Base-by-base conservation (phyloP, 1,140 invertebrate species). In the Bombus balteatus region DNA sequence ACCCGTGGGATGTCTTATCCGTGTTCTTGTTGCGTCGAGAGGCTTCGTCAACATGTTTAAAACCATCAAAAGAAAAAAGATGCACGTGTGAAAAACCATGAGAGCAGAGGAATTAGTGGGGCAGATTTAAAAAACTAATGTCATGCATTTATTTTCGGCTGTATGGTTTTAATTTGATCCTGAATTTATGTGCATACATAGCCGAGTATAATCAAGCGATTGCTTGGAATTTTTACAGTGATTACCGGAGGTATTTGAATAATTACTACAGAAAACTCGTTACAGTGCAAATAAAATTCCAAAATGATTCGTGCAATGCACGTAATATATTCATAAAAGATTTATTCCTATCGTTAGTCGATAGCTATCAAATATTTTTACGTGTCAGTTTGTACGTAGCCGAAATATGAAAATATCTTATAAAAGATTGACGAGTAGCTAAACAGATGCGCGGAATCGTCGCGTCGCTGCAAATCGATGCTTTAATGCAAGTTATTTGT, bases 1-100 rank as follows among this genome's bases (percentile, higher is more conserved):
- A 22, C n/a, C 25, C 57, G 4, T 13, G 37, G 43, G 28, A 87
- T 72, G 62, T 87, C 86, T 89, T 90, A 87, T 89, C 73, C 66
- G 68, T 37, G 72, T 53, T 75, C n/a, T 57, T 83, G 74, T 59
- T 81, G 39, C 70, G 75, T 79, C 66, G 79, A 85, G 43, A 84
- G 73, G 53, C 81, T 87, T 79, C 81, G 81, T 72, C 65, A 53
- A 70, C 79, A 71, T 83, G 66, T 88, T 90, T 74, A 85, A 71
- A 65, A 68, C 39, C 43, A 41, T 13, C 77, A 25, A 59, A 65
- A 83, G 59, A 65, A 65, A 78, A 88, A 82, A 83, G 59, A 43
- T 25, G 39, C 65, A 75, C 70, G 15, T 8, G 18, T 53, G 37
- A 68, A 62, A 66, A 82, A 34, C 18, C 18, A 53, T 8, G 28